Evolutionary conservation across 2,797 vertebrate species (phyloP).

Genomic region (Eupleurogrammus muticus): DNA sequence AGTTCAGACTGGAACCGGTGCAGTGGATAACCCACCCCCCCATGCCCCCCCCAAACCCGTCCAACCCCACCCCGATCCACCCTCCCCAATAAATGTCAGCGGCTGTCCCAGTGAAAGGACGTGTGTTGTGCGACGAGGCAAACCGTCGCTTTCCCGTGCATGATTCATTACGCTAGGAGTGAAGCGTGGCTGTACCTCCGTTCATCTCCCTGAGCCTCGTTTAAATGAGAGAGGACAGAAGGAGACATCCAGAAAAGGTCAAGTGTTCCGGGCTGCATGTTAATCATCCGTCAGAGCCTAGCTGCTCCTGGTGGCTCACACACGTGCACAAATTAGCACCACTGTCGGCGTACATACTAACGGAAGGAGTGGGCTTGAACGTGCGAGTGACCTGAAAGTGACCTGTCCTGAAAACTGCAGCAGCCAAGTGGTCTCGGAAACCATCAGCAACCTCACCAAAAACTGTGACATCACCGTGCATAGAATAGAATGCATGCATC

Average conservation of each 20-base stretch:
- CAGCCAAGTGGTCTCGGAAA: slow-evolving; percentile 3
- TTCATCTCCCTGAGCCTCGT: slow-evolving; percentile 59
- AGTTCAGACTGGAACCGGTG: slow-evolving; percentile 23
- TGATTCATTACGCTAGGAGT: slow-evolving; percentile 65
- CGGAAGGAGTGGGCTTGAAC: slow-evolving; percentile 18
- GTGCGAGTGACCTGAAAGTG: slow-evolving; percentile 19
- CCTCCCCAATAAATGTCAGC: slow-evolving; percentile 68
- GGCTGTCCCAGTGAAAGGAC: slow-evolving; percentile 45
- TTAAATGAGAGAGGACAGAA: slow-evolving; percentile 69
- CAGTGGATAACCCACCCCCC: slow-evolving; percentile 59
- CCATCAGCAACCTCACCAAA: slow-evolving; percentile 2
- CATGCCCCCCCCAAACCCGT: no score
- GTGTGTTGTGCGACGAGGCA: slow-evolving; percentile 49
- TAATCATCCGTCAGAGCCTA: slow-evolving; percentile 70
- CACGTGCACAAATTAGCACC: slow-evolving; percentile 66
- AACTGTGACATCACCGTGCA: background rate
- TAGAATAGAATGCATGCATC: background rate
- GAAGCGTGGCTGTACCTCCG: slow-evolving; percentile 51
- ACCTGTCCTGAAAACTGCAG: slow-evolving; percentile 29
- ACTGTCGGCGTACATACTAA: slow-evolving; percentile 53
- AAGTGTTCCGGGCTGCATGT: slow-evolving; percentile 71
- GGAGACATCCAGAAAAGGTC: slow-evolving; percentile 72
- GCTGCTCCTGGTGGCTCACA: slow-evolving; percentile 28
- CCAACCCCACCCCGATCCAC: no score
- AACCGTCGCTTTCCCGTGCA: slow-evolving; percentile 54